phyloP scores from a whole-genome alignment of 2,888 invertebrate genomes.

The Hirtodrosophila alboralis region DNA sequence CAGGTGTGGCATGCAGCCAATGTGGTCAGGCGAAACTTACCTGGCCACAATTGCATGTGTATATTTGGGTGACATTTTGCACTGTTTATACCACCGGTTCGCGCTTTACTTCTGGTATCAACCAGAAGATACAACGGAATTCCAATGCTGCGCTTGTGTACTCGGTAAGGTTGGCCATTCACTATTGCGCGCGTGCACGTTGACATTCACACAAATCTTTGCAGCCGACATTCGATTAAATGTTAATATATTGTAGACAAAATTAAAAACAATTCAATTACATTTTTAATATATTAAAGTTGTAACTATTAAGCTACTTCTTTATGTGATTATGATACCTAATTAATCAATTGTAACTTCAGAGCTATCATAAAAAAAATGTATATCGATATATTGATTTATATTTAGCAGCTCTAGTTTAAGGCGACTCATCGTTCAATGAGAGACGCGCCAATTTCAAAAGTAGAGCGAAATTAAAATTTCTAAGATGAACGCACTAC shows the following conservation, averaged over 20 bases:
- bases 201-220: constrained; percentile 25
- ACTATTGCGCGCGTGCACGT: constrained; percentile 17
- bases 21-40: constrained; percentile 56
- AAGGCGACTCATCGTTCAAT: too few relatives aligned
- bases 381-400: too few relatives aligned
- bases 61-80: constrained; percentile 86
- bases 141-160: constrained; percentile 45
- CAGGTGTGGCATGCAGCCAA: constrained; percentile 30
- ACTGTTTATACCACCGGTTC: constrained; percentile 26
- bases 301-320: too few relatives aligned
- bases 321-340: too few relatives aligned
- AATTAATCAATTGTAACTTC: too few relatives aligned
- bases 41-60: constrained; percentile 92
- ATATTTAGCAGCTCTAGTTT: too few relatives aligned
- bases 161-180: constrained; percentile 36
- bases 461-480: too few relatives aligned
- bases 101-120: constrained; percentile 35
- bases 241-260: neutral
- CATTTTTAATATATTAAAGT: too few relatives aligned
- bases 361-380: too few relatives aligned
- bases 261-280: too few relatives aligned
- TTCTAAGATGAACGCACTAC: too few relatives aligned
- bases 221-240: neutral
- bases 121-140: constrained; percentile 47
- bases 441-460: too few relatives aligned